phyloP scores from a whole-genome alignment of 2,888 invertebrate species.

The Cephus spinipes region DNA sequence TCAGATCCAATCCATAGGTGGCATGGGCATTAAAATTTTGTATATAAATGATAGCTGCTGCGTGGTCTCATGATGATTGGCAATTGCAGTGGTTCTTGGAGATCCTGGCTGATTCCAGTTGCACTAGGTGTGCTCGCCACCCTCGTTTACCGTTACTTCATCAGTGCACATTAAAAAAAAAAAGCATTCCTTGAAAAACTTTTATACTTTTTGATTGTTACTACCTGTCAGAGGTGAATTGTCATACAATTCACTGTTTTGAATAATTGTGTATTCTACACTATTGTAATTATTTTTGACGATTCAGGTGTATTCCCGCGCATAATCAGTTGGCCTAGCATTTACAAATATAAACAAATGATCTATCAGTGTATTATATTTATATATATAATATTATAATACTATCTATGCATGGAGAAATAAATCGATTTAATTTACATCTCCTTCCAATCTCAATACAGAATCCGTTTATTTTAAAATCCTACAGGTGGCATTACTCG shows the following conservation, averaged over 20 bases:
- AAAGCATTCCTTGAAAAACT: constrained; percentile 23
- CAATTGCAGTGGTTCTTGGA: constrained; percentile 67
- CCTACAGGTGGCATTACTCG: not conserved
- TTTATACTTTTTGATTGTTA: constrained; percentile 26
- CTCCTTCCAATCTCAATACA: not conserved
- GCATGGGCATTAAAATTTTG: not conserved
- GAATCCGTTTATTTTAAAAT: not conserved
- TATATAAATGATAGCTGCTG: constrained; percentile 49
- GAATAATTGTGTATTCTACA: constrained; percentile 31
- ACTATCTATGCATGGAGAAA: constrained; percentile 4
- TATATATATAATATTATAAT: constrained; percentile 8
- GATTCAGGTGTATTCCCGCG: constrained; percentile 18
- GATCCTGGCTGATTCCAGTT: constrained; percentile 68
- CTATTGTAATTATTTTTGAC: constrained; percentile 31
- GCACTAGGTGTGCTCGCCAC: constrained; percentile 67
- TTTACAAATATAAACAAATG: constrained; percentile 26
- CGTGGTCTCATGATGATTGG: constrained; percentile 59
- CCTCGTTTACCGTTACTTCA: constrained; percentile 67
- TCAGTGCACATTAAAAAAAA: constrained; percentile 52
- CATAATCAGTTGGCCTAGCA: constrained; percentile 31
- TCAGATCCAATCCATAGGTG: not conserved
- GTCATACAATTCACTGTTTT: constrained; percentile 31
- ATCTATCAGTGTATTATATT: constrained; percentile 2
- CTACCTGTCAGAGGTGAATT: constrained; percentile 27
- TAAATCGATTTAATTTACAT: constrained; percentile 4